phyloP scores from a whole-genome alignment of 1,140 invertebrate genomes.

The Papilio xuthus region DNA sequence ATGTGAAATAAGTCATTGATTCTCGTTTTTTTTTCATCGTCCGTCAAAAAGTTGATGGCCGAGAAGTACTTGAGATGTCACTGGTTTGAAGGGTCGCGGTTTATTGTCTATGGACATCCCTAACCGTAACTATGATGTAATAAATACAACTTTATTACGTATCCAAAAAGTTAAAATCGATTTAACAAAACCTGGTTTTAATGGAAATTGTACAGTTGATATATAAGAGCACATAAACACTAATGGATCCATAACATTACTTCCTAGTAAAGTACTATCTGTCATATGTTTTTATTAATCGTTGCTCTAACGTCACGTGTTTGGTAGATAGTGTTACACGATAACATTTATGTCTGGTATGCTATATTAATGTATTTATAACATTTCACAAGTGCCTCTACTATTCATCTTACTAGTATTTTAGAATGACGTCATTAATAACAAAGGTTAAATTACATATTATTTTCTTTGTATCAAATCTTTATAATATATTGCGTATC shows the following conservation, averaged over 20 bases:
- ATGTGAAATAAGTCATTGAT: background rate
- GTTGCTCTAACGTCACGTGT: constrained; percentile 26
- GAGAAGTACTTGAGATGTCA: background rate
- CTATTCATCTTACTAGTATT: background rate
- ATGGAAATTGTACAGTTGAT: background rate
- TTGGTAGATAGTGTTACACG: background rate
- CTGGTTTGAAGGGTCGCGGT: background rate
- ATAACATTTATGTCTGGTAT: constrained; percentile 19
- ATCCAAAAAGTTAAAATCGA: background rate
- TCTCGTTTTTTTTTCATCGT: background rate
- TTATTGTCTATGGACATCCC: background rate
- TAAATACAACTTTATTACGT: background rate
- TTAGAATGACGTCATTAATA: too few species aligned
- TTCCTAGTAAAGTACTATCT: background rate
- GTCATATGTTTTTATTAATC: constrained; percentile 34
- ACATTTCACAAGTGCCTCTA: background rate
- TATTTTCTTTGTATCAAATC: background rate
- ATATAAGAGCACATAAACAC: background rate
- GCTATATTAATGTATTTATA: constrained; percentile 18
- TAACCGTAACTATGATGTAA: background rate
- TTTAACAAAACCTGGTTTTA: background rate
- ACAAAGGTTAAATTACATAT: background rate
- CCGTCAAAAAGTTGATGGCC: background rate
- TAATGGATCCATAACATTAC: constrained; percentile 1
- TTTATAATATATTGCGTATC: too few species aligned